phyloP scores from a whole-genome alignment of 2,113 vertebrate genomes.

The Aphelocoma coerulescens region DNA sequence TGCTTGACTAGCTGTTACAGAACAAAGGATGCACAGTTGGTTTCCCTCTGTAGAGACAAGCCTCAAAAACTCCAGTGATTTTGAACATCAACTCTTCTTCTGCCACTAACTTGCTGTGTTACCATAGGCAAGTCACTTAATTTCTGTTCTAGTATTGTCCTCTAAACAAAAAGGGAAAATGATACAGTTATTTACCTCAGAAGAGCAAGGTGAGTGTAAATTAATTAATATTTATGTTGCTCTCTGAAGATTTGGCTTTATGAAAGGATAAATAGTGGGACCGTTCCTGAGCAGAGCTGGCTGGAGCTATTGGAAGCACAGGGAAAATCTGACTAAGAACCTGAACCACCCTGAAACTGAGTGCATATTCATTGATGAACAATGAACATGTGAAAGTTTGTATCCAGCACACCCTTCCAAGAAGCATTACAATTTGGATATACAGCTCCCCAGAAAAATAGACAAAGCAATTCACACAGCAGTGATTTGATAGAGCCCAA shows the following conservation, averaged over 20 bases:
- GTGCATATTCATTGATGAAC: not conserved
- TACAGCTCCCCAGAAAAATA: not conserved
- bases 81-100: not conserved
- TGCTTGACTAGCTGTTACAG: not conserved
- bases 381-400: not conserved
- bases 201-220: not conserved
- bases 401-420: not conserved
- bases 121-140: not conserved
- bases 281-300: not conserved
- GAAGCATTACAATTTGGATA: not conserved
- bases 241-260: not conserved
- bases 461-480: not conserved
- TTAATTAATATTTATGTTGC: not conserved
- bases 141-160: not conserved
- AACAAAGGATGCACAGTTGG: not conserved
- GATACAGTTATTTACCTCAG: not conserved
- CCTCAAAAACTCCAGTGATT: not conserved
- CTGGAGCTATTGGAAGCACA: not conserved
- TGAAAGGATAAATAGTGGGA: not conserved
- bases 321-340: conserved; percentile 1
- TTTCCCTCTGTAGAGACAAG: not conserved
- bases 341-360: not conserved
- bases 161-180: conserved; percentile 16
- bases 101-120: not conserved
- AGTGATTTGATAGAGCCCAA: not conserved